These are phyloP conservation scores for Subacronicta megacephala DNA, from an alignment of 2,888 invertebrate species.

Conservation along the genomic window DNA sequence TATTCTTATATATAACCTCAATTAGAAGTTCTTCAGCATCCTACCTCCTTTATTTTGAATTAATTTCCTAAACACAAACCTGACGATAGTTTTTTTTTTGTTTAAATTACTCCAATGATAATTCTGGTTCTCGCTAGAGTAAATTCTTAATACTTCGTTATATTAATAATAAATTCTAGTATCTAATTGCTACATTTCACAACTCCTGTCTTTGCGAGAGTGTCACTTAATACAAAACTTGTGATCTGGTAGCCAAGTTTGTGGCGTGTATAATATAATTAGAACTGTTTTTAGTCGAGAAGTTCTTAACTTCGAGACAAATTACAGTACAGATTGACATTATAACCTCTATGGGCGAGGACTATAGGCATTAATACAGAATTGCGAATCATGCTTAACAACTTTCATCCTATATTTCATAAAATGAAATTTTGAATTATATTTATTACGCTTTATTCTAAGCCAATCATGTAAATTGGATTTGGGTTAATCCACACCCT, in stretches of 20 bases:
- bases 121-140: too few species aligned
- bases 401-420: constrained; percentile 28
- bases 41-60: too few species aligned
- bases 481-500: constrained; percentile 45
- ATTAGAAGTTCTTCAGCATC: too few species aligned
- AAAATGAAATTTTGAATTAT: constrained; percentile 29
- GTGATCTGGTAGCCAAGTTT: constrained; percentile 36
- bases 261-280: constrained; percentile 24
- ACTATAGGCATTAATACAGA: constrained; percentile 35
- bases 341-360: constrained; percentile 21
- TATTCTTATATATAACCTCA: too few species aligned
- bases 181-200: constrained; percentile 3
- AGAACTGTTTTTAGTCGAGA: constrained; percentile 32
- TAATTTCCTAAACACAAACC: too few species aligned
- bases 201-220: neutral
- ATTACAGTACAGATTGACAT: constrained; percentile 38
- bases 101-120: too few species aligned
- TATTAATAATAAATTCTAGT: too few species aligned
- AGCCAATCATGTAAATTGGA: constrained; percentile 54
- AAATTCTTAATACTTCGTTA: too few species aligned
- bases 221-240: constrained; percentile 7
- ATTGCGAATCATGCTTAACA: constrained; percentile 27
- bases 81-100: too few species aligned
- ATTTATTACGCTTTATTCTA: constrained; percentile 48
- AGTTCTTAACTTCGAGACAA: constrained; percentile 30